A percentile compares a stretch with the other conserved stretches of the same genome.
Conservation (phyloP, 2,797 vertebrate species). For the Decapterus maruadsi region DNA sequence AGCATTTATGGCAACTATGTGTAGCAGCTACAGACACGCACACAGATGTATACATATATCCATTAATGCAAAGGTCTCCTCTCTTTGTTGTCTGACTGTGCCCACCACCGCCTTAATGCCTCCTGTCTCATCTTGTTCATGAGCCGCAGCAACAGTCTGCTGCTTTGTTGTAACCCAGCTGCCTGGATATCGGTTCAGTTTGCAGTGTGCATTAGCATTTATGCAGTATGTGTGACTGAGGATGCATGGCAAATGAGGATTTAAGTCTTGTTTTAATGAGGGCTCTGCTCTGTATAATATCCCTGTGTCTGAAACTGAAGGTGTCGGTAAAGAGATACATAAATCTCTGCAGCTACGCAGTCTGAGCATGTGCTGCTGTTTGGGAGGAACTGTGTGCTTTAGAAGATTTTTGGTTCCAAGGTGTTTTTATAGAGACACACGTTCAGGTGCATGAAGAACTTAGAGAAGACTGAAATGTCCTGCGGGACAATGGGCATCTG, state of each 20-base stretch:
- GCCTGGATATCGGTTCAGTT: conserved; percentile 18
- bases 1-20: no score
- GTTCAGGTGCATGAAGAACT: not conserved
- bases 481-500: not conserved
- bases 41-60: not conserved
- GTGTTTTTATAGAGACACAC: not conserved
- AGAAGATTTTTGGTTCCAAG: conserved; percentile 1
- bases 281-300: not conserved
- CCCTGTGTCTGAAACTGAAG: not conserved
- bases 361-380: not conserved
- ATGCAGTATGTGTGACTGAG: not conserved
- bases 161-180: conserved; percentile 18
- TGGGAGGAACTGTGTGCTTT: not conserved
- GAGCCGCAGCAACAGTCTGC: conserved; percentile 57
- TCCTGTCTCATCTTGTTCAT: conserved; percentile 20
- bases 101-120: conserved; percentile 8
- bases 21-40: not conserved
- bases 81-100: conserved; percentile 38
- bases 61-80: conserved; percentile 4
- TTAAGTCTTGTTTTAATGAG: conserved; percentile 16
- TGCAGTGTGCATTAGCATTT: not conserved
- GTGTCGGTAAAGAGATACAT: not conserved
- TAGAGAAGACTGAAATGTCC: not conserved
- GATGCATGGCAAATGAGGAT: not conserved
- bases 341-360: not conserved